Percentiles rank a stretch among this genome's conserved stretches.
phyloP scores from a whole-genome alignment of 2,888 invertebrate genomes.

The Aphodius granarius region DNA sequence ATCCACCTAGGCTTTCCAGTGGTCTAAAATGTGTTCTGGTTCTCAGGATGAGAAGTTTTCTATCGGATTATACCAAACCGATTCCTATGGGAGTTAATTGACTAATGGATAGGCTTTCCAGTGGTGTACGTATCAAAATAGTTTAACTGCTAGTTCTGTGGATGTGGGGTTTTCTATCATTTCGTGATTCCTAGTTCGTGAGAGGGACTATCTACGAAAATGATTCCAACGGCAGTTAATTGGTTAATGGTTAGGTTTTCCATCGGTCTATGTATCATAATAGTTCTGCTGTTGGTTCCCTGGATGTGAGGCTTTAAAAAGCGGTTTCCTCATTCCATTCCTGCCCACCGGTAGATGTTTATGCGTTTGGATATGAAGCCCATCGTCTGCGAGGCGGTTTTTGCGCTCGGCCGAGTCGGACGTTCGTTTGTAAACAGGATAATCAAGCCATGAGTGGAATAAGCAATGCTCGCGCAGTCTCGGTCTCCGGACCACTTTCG shows the following conservation, averaged over 20 bases:
- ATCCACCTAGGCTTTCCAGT: no score
- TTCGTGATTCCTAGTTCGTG: not conserved
- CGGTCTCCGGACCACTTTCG: not conserved
- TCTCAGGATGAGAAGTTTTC: no score
- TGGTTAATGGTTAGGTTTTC: not conserved
- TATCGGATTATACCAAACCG: no score
- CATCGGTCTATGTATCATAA: not conserved
- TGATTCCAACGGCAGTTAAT: not conserved
- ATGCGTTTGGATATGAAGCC: slow-evolving; percentile 51
- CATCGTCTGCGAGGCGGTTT: slow-evolving; percentile 15
- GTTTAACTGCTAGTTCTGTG: no score
- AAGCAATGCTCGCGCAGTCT: slow-evolving; percentile 38
- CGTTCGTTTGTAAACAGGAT: slow-evolving; percentile 51
- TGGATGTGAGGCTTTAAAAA: not conserved
- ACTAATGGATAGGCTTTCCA: no score
- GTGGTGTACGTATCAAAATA: no score
- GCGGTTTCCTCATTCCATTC: not conserved
- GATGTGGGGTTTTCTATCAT: no score
- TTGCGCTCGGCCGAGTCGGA: slow-evolving; percentile 10
- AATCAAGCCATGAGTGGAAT: slow-evolving; percentile 51
- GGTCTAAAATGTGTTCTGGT: no score
- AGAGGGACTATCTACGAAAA: not conserved
- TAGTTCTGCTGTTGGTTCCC: no score
- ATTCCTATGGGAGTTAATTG: no score
- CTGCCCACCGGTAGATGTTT: not conserved